Base-by-base conservation (phyloP, 2,113 vertebrate species). In the Sakesphorus luctuosus region DNA sequence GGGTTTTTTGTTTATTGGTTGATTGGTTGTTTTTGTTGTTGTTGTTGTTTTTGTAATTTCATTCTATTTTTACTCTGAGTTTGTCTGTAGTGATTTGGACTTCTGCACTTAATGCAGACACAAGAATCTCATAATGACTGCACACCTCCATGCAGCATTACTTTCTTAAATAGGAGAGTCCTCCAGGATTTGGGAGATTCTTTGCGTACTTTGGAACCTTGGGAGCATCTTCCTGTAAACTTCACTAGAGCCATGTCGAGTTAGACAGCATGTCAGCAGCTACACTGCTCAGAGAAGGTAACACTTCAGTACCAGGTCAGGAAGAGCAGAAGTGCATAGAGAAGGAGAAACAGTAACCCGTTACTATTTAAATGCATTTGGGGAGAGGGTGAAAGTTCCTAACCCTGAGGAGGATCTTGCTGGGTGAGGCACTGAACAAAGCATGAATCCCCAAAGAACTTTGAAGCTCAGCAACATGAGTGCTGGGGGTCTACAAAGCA, bases 321-420 rank as follows among this genome's bases (percentile, higher is more conserved):
- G 15, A 50, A 52, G 47, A 84, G 47, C 29, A 65, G 47, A 61
- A 24, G 15, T 0, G 0, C 35, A 5, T 23, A 40, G 29, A 18
- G 8, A 75, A 65, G 26, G 66, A 59, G 12, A 14, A 86, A 14
- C 19, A 73, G 36, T 13, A 49, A 18, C 25, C 49, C 24, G 14
- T 13, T 40, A 66, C 31, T 52, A 20, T 58, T 50, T 77, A 59
- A 71, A 71, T 65, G 29, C 25, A 3, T 43, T 13, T 71, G 16
- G 5, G 53, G 15, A 88, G 31, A 69, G 49, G 19, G 12, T 26
- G 33, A 20, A 50, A 67, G 21, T 58, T 77, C 43, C 66, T 65
- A 20, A 21, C 17, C n/a, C 9, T 0, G 1, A 40, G 28, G 9
- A 55, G 20, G 33, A 23, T 92, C 38, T 62, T 44, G 7, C 36